These are phyloP conservation scores for Arctia plantaginis DNA, from an alignment of 2,888 invertebrate genomes.

Conservation along the genomic window DNA sequence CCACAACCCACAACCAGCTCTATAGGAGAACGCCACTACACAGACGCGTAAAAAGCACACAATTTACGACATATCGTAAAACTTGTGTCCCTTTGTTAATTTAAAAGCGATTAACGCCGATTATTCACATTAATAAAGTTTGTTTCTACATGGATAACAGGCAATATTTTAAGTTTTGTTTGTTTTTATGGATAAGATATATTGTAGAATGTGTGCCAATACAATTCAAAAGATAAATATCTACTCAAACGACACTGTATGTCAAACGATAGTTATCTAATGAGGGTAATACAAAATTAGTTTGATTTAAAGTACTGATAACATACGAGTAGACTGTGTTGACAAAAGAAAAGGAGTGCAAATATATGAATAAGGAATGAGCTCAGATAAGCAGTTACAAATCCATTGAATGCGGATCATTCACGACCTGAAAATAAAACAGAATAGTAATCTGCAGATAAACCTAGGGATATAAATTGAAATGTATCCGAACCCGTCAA, in stretches of 20 bases:
- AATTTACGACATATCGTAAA: constrained; percentile 80
- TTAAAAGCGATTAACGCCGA: constrained; percentile 71
- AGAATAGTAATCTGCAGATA: neutral
- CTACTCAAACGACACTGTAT: constrained; percentile 25
- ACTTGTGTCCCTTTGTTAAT: constrained; percentile 73
- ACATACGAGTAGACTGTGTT: constrained; percentile 20
- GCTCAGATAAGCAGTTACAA: constrained; percentile 32
- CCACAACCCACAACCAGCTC: constrained; percentile 78
- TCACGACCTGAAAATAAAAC: constrained; percentile 26
- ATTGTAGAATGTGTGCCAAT: constrained; percentile 25
- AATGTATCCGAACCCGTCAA: neutral
- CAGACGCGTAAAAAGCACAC: constrained; percentile 69
- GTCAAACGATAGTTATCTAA: constrained; percentile 20
- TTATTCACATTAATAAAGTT: constrained; percentile 68
- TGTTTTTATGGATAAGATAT: constrained; percentile 46
- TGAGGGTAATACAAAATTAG: constrained; percentile 23
- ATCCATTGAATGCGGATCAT: constrained; percentile 26
- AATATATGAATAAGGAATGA: constrained; percentile 42
- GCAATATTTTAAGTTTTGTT: constrained; percentile 50
- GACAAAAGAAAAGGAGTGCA: constrained; percentile 41
- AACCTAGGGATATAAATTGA: neutral
- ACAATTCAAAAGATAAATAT: constrained; percentile 23
- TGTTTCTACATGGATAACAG: constrained; percentile 57
- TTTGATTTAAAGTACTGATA: constrained; percentile 30
- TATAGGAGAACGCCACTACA: constrained; percentile 74